phyloP scores from a whole-genome alignment of 2,888 invertebrate species.

The Eumacrocentrus americanus region DNA sequence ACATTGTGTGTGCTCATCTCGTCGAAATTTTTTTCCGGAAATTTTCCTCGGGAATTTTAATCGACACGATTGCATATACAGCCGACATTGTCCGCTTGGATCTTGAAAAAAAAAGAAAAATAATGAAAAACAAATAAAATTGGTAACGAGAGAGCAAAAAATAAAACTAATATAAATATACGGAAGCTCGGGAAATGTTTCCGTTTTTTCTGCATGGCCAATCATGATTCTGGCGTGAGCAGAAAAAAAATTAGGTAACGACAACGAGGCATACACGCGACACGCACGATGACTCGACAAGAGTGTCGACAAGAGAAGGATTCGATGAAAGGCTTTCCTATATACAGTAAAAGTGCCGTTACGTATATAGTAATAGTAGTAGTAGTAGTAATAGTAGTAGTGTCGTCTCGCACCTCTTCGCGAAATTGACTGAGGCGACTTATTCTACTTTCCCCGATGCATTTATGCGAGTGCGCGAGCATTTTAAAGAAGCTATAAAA shows the following conservation, averaged over 20 bases:
- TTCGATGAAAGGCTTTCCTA: too few species aligned
- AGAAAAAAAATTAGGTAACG: background rate
- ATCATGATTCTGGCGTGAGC: conserved; percentile 4
- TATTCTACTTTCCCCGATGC: too few species aligned
- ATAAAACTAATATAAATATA: conserved; percentile 9
- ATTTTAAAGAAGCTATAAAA: too few species aligned
- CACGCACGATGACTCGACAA: conserved; percentile 7
- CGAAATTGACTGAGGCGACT: background rate
- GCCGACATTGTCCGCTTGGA: too few species aligned
- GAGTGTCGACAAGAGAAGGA: background rate
- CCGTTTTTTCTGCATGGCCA: conserved; percentile 33
- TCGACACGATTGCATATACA: conserved; percentile 31
- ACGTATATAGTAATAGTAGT: background rate
- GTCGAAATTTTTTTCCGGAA: conserved; percentile 35
- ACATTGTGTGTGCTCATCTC: background rate
- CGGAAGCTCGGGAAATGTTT: conserved; percentile 24
- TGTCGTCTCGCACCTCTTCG: background rate
- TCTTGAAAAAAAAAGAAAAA: background rate
- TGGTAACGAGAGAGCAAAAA: conserved; percentile 4
- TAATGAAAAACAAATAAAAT: background rate
- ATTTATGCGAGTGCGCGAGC: too few species aligned
- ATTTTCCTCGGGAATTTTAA: conserved; percentile 54
- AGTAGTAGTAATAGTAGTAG: too few species aligned
- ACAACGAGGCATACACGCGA: background rate
- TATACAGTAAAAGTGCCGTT: background rate